Conservation (phyloP, 2,888 invertebrate genomes). For the Andrena bucephala region DNA sequence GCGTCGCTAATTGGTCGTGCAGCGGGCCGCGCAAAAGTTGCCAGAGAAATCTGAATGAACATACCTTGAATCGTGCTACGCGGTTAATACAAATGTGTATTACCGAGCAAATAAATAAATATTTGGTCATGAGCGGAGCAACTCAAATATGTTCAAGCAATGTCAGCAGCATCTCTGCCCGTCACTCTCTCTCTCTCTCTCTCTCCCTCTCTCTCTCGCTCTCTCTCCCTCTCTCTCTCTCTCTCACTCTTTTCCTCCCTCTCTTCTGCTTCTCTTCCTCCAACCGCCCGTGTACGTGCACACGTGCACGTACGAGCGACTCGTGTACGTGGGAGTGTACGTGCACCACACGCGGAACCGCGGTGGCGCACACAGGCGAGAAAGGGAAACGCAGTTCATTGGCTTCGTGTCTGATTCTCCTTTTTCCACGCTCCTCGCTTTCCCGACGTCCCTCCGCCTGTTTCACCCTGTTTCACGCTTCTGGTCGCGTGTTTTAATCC, state of each 20-base stretch:
- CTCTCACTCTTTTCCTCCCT: conserved; percentile 54
- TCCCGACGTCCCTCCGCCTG: not conserved
- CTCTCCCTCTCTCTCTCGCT: not conserved
- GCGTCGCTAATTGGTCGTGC: conserved; percentile 70
- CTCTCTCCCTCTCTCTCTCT: conserved; percentile 47
- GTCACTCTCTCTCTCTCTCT: conserved; percentile 51
- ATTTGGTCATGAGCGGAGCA: conserved; percentile 82
- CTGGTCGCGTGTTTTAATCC: conserved; percentile 7
- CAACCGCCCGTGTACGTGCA: conserved; percentile 10
- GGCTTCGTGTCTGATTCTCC: conserved; percentile 18
- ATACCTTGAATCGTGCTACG: conserved; percentile 74
- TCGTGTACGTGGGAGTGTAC: not conserved
- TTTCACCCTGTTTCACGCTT: conserved; percentile 6
- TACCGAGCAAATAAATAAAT: conserved; percentile 83
- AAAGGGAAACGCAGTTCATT: conserved; percentile 24
- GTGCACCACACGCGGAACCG: conserved; percentile 4
- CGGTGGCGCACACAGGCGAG: not conserved
- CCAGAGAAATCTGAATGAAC: conserved; percentile 73
- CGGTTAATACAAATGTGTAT: conserved; percentile 79
- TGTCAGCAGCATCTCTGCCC: conserved; percentile 77
- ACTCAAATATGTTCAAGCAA: conserved; percentile 82
- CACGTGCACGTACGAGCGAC: not conserved
- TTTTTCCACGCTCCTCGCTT: conserved; percentile 9
- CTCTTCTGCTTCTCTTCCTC: conserved; percentile 36
- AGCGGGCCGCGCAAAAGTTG: conserved; percentile 69